Evolutionary conservation across 2,888 invertebrate genomes (phyloP).

Genomic region (Hypselothyrea guttata): DNA sequence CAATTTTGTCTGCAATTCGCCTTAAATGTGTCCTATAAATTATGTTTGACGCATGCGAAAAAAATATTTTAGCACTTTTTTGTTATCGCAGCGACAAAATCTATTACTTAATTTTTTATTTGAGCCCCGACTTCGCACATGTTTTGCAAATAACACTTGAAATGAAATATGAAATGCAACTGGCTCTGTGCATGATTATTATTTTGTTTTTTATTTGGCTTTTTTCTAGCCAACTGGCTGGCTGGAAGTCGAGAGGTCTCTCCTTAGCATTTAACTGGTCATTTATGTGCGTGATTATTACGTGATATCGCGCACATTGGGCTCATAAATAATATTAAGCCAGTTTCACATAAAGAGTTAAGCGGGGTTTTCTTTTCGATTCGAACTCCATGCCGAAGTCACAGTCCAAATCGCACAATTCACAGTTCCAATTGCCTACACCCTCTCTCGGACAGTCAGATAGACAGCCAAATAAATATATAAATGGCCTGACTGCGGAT

Average conservation of each 20-base stretch:
- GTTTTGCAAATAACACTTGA: slow-evolving; percentile 71
- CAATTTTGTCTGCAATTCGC: slow-evolving; percentile 49
- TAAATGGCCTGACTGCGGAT: slow-evolving; percentile 42
- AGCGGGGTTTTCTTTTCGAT: neutral
- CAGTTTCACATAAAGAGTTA: slow-evolving; percentile 47
- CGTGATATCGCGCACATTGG: slow-evolving; percentile 72
- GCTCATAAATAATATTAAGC: slow-evolving; percentile 76
- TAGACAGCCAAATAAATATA: slow-evolving; percentile 25
- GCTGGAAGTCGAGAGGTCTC: slow-evolving; percentile 39
- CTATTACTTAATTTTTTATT: slow-evolving; percentile 77
- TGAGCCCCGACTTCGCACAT: slow-evolving; percentile 57
- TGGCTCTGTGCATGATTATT: slow-evolving; percentile 29
- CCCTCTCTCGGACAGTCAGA: slow-evolving; percentile 40
- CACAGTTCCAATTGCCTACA: slow-evolving; percentile 52
- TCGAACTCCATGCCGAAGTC: slow-evolving; percentile 8
- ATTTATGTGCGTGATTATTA: slow-evolving; percentile 78
- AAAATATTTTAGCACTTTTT: slow-evolving; percentile 80
- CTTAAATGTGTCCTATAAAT: slow-evolving; percentile 61
- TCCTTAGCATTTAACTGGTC: slow-evolving; percentile 64
- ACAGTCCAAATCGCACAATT: slow-evolving; percentile 14
- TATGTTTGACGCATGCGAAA: slow-evolving; percentile 68
- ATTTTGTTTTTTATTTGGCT: neutral
- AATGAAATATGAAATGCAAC: slow-evolving; percentile 75
- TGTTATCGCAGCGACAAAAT: slow-evolving; percentile 75
- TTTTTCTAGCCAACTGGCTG: neutral